phyloP scores from a whole-genome alignment of 2,888 invertebrate genomes.

The Pseudolycoriella hygida region DNA sequence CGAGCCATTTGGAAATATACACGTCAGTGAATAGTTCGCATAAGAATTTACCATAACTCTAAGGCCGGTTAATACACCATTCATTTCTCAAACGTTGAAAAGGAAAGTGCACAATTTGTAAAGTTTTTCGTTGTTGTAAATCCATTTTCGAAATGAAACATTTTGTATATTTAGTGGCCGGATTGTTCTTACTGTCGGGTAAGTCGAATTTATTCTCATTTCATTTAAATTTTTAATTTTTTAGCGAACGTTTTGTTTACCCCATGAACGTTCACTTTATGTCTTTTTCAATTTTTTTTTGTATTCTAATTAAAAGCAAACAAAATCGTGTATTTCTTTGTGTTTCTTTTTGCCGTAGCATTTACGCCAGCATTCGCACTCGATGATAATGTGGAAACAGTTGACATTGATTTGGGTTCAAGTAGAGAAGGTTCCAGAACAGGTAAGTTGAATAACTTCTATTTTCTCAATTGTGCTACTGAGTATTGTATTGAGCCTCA shows the following conservation, averaged over 20 bases:
- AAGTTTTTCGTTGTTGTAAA: no score
- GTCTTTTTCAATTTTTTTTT: no score
- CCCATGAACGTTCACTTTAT: no score
- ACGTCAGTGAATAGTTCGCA: not conserved
- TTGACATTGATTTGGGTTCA: constrained; percentile 66
- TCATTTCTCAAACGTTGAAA: no score
- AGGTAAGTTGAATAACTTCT: constrained; percentile 32
- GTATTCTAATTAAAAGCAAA: no score
- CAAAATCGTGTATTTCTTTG: no score
- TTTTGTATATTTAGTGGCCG: not conserved
- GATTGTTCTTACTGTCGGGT: not conserved
- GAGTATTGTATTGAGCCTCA: no score
- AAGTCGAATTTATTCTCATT: constrained; percentile 3
- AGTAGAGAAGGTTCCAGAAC: constrained; percentile 80
- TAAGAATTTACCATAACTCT: not conserved
- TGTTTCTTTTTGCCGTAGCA: constrained; percentile 5
- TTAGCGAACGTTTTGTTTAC: no score
- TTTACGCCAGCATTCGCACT: constrained; percentile 21
- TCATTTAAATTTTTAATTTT: not conserved
- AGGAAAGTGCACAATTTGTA: no score
- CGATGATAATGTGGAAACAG: constrained; percentile 32
- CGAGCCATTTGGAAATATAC: constrained; percentile 16
- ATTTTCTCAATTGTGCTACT: not conserved
- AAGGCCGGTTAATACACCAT: not conserved
- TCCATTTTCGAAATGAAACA: not conserved